A percentile compares a stretch with the other conserved stretches of the same genome.
These are phyloP conservation scores for Nesospiza acunhae DNA, from an alignment of 2,113 vertebrate genomes.

Conservation along the genomic window DNA sequence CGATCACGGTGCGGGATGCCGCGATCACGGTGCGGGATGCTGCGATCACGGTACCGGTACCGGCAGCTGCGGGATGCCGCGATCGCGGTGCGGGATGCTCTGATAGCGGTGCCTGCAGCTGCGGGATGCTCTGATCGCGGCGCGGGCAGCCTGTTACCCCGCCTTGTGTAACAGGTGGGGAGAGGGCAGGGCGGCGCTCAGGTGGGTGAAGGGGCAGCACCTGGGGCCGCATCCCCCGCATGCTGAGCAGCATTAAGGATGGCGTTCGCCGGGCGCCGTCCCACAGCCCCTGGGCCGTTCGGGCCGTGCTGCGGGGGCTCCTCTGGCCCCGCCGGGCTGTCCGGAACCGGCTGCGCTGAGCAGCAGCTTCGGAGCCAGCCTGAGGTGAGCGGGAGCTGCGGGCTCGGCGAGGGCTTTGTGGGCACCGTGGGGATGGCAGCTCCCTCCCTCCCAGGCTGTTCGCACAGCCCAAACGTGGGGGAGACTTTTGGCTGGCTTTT, in stretches of 20 bases:
- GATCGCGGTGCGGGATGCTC: too few species aligned
- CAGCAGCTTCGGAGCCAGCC: not conserved
- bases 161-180: not conserved
- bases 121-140: too few species aligned
- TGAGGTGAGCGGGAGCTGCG: not conserved
- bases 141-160: not conserved
- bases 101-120: too few species aligned
- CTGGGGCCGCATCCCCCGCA: not conserved
- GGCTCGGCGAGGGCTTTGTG: not conserved
- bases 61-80: too few species aligned
- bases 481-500: not conserved
- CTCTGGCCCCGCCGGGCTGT: too few species aligned
- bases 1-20: too few species aligned
- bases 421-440: not conserved
- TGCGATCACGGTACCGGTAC: too few species aligned
- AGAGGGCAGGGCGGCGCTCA: not conserved
- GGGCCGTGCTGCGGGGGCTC: not conserved
- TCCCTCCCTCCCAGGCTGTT: not conserved
- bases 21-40: not conserved
- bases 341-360: not conserved
- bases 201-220: not conserved
- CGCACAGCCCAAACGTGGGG: not conserved
- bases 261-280: not conserved
- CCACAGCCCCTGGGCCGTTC: not conserved
- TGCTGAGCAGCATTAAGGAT: not conserved